Evolutionary conservation across 2,113 vertebrate genomes (phyloP).

Genomic region (Corvus moneduloides): DNA sequence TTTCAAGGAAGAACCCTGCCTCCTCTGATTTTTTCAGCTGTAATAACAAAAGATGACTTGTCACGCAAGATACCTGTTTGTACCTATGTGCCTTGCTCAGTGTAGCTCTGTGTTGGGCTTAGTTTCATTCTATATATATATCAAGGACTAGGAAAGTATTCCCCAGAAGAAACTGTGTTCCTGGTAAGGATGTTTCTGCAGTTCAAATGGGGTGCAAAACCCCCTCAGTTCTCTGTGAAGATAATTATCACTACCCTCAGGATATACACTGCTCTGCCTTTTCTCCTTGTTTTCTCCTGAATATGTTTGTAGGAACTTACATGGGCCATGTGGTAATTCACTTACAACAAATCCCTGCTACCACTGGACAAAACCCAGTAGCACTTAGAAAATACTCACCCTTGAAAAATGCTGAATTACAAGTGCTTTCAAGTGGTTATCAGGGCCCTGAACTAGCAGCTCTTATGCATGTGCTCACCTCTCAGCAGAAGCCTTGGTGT

Average conservation of each 20-base stretch:
- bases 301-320: neutral
- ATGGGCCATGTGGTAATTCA: neutral
- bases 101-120: neutral
- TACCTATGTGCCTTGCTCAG: neutral
- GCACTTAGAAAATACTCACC: neutral
- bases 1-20: neutral
- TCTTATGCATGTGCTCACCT: constrained; percentile 28
- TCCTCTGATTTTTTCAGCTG: neutral
- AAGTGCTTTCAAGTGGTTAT: neutral
- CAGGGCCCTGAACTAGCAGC: neutral
- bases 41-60: neutral
- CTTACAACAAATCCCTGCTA: neutral
- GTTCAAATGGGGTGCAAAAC: neutral
- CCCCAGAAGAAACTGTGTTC: neutral
- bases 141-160: neutral
- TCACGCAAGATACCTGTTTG: neutral
- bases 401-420: neutral
- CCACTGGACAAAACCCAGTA: neutral
- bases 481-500: neutral
- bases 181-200: neutral
- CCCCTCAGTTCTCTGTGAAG: neutral
- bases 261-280: neutral
- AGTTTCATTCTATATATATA: neutral
- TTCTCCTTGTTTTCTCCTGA: neutral
- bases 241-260: neutral